Conservation (phyloP, 30 jellyfish, hydroid and myxozoan genomes). For the Chrysaora quinquecirrha region DNA sequence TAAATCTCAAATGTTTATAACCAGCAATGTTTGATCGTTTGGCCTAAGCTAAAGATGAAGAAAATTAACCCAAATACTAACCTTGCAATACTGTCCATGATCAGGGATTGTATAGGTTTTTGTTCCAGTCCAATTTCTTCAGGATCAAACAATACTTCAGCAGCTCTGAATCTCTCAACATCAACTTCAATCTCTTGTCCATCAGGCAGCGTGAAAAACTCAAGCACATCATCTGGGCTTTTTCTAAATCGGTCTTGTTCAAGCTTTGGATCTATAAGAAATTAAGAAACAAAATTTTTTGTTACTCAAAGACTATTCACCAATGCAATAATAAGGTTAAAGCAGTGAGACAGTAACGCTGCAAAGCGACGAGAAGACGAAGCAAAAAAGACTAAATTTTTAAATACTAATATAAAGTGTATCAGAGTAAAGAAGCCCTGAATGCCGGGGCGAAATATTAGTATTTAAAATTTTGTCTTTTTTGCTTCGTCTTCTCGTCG, state of each 20-base stretch:
- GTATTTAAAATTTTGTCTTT: too few relatives aligned
- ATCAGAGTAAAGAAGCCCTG: too few relatives aligned
- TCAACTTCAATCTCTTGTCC: conserved; percentile 93
- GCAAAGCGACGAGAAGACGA: too few relatives aligned
- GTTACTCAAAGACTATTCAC: too few relatives aligned
- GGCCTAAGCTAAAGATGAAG: neutral
- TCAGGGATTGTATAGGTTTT: conserved; percentile 54
- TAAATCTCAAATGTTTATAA: too few relatives aligned
- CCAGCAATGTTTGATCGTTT: too few relatives aligned
- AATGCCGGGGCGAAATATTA: too few relatives aligned
- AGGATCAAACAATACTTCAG: conserved; percentile 88
- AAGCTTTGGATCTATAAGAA: conserved; percentile 44
- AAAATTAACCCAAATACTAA: conserved; percentile 8
- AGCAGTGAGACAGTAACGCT: too few relatives aligned
- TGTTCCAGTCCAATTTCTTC: conserved; percentile 77
- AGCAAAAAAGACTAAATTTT: too few relatives aligned
- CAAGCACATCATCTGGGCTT: conserved; percentile 53
- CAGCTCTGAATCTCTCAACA: conserved; percentile 75
- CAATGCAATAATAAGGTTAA: too few relatives aligned
- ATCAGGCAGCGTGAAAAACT: conserved; percentile 87
- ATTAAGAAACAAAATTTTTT: neutral
- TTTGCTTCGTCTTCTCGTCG: too few relatives aligned
- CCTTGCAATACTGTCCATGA: conserved; percentile 66
- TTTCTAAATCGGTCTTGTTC: conserved; percentile 58
- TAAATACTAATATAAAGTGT: too few relatives aligned